Percentiles rank a stretch among this genome's conserved stretches.
These are phyloP conservation scores for Oryzias woworae DNA, from an alignment of 2,113 vertebrate genomes.

Conservation along the genomic window DNA sequence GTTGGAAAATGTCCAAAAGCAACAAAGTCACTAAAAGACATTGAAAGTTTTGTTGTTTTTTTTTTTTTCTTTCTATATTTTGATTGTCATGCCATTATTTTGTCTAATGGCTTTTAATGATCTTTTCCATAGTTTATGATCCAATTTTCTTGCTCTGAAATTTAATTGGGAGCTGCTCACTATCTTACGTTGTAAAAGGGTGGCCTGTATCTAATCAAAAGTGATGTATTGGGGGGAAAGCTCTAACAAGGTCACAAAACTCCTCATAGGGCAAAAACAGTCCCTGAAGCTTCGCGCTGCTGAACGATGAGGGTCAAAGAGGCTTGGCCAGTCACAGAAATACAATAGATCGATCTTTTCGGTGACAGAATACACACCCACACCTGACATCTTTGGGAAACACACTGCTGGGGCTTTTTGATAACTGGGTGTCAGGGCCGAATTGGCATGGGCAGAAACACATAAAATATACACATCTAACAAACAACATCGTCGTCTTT, in stretches of 20 bases:
- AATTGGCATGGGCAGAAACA: neutral
- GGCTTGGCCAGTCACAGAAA: constrained; percentile 32
- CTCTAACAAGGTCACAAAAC: constrained; percentile 67
- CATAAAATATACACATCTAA: neutral
- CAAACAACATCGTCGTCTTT: neutral
- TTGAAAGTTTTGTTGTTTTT: constrained; percentile 62
- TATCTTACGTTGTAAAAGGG: constrained; percentile 63
- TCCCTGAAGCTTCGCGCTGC: constrained; percentile 28
- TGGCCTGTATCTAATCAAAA: constrained; percentile 65
- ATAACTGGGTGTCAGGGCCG: neutral
- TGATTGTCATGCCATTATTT: constrained; percentile 73
- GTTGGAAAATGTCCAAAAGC: constrained; percentile 75
- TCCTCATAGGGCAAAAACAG: constrained; percentile 50
- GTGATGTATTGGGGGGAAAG: constrained; percentile 37
- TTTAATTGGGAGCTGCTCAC: constrained; percentile 70
- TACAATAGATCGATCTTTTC: constrained; percentile 31
- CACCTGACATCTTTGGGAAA: neutral
- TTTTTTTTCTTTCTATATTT: constrained; percentile 46
- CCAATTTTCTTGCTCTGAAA: constrained; percentile 67
- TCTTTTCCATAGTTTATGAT: constrained; percentile 72
- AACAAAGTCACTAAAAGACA: constrained; percentile 77
- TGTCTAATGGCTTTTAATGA: constrained; percentile 73
- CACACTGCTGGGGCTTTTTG: neutral
- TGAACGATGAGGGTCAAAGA: constrained; percentile 21
- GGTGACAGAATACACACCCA: constrained; percentile 13